These are phyloP conservation scores for Fregetta grallaria DNA, from an alignment of 2,113 vertebrate species.

Conservation along the genomic window DNA sequence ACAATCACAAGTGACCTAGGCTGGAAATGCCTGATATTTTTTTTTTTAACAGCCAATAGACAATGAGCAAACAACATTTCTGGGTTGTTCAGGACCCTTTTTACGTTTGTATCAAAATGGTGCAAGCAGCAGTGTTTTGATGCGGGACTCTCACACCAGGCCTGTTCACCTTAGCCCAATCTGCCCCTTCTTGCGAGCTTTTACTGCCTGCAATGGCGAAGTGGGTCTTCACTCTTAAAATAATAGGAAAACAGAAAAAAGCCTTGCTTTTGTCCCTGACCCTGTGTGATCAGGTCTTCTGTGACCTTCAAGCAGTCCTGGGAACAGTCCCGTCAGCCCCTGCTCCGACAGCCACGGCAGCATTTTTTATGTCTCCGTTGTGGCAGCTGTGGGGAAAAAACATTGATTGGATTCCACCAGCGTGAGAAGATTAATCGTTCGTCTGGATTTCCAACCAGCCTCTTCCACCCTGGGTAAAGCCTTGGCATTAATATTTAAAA, in stretches of 20 bases:
- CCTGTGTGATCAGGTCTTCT: neutral
- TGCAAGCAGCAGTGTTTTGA: neutral
- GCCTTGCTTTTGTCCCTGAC: neutral
- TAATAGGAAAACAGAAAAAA: neutral
- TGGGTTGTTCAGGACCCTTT: neutral
- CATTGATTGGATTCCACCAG: neutral
- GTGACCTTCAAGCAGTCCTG: neutral
- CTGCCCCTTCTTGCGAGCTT: neutral
- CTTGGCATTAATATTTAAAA: slow-evolving; percentile 16
- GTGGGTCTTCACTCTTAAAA: neutral
- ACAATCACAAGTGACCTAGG: neutral
- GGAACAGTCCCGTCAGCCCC: neutral
- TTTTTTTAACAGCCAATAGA: neutral
- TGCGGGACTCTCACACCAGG: neutral
- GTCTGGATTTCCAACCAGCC: neutral
- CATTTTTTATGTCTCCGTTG: neutral
- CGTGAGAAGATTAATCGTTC: neutral
- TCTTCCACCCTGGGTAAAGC: neutral
- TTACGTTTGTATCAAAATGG: neutral
- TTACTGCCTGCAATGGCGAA: neutral
- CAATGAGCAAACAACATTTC: neutral
- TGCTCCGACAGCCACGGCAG: neutral
- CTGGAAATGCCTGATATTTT: neutral
- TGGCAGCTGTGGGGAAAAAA: slow-evolving; percentile 1
- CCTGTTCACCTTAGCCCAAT: neutral